Base-by-base conservation (phyloP, 2,113 vertebrate species). In the Phaethornis superciliosus region DNA sequence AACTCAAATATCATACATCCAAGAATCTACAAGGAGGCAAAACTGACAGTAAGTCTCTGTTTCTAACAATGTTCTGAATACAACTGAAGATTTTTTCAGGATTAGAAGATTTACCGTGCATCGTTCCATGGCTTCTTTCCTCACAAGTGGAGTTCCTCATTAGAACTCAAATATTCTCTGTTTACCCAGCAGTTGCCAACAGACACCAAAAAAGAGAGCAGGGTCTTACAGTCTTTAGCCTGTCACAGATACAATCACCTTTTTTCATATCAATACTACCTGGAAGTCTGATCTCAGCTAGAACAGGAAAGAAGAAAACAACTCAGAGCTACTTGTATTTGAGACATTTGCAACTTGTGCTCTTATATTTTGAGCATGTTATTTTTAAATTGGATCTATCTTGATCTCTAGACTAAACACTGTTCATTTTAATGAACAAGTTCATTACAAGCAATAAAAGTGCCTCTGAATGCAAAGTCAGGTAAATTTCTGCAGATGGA, bases 31-130 rank as follows among this genome's bases (percentile, higher is more conserved):
- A 28, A 42, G 9, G 16, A 88, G 56, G 11, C 3, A 8, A 81
- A 67, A 3, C 2, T 37, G 58, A 30, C 0, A n/a, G 1, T 21
- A 91, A 63, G 19, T 16, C 17, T 46, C 33, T 17, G 8, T 64
- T 89, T 55, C 28, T 56, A 85, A 68, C 10, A 46, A 37, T 12
- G 20, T 40, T 70, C 19, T n/a, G 91, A 70, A 51, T 0, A 0
- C 26, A 76, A 42, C 5, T 1, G 0, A 75, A 67, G 30, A 52
- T 56, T 63, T 51, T 68, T 18, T 40, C 47, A 65, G 15, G 5
- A 59, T n/a, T 56, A 58, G 16, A 75, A 62, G 59, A 90, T 54
- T 27, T 65, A 78, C 19, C 17, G 63, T 23, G 20, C 27, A 44
- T 21, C 24, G 30, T 52, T 44, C 35, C 19, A 46, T 5, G 7